Percentiles rank a stretch among this genome's conserved stretches.
Conservation (phyloP, 92 coral and sea anemone genomes). For the Galaxea fascicularis region DNA sequence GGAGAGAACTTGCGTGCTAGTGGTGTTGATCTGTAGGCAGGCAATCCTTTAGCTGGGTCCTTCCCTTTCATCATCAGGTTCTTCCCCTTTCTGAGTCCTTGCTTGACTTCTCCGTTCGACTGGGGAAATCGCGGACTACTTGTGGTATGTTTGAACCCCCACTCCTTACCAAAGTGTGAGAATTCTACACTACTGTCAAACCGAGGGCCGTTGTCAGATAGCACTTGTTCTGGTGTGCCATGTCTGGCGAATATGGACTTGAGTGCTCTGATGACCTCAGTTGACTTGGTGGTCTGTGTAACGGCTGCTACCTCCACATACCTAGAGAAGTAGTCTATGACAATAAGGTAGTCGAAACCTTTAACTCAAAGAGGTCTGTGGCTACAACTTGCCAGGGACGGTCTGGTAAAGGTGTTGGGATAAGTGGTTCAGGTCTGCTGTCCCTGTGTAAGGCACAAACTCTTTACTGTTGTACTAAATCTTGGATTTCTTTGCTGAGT, state of each 20-base stretch:
- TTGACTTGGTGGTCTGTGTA: constrained; percentile 22
- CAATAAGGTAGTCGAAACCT: constrained; percentile 5
- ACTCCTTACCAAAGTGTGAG: constrained; percentile 39
- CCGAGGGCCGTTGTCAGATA: too few species aligned
- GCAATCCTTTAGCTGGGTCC: constrained; percentile 21
- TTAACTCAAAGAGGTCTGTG: too few species aligned
- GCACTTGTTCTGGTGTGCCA: constrained; percentile 39
- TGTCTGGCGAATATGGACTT: constrained; percentile 30
- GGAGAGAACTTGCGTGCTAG: too few species aligned
- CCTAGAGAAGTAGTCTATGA: too few species aligned
- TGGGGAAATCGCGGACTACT: too few species aligned
- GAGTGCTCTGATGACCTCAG: constrained; percentile 20
- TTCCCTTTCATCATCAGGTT: neutral
- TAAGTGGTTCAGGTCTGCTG: too few species aligned
- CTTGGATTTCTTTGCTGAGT: constrained; percentile 42
- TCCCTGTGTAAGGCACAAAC: constrained; percentile 35
- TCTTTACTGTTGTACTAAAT: constrained; percentile 37
- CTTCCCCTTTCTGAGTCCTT: constrained; percentile 32
- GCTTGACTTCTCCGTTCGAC: constrained; percentile 50
- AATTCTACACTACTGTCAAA: too few species aligned
- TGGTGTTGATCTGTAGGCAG: too few species aligned
- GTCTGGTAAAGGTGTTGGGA: too few species aligned
- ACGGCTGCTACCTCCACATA: constrained; percentile 30
- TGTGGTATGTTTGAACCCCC: constrained; percentile 51
- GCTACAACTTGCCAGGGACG: constrained; percentile 36